phyloP scores from a whole-genome alignment of 2,113 vertebrate species.

The Poecilia latipinna region DNA sequence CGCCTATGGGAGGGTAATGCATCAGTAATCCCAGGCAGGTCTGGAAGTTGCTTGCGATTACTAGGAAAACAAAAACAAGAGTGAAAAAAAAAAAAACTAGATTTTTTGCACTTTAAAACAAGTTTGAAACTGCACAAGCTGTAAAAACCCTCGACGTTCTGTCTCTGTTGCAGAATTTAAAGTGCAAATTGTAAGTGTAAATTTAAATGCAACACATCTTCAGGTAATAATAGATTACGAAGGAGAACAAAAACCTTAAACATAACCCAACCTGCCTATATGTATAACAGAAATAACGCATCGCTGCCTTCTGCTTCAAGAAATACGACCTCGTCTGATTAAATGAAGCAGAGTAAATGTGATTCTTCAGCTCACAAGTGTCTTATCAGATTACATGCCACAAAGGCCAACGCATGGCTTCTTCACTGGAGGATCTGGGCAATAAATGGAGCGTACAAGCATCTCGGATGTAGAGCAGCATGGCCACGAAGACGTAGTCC shows the following conservation, averaged over 20 bases:
- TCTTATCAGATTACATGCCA: constrained; percentile 36
- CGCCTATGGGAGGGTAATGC: constrained; percentile 95
- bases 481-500: constrained; percentile 97
- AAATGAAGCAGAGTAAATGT: constrained; percentile 38
- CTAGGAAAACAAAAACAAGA: constrained; percentile 70
- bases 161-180: not conserved
- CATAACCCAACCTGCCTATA: not conserved
- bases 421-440: constrained; percentile 27
- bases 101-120: not conserved
- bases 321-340: constrained; percentile 31
- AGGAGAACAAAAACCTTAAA: not conserved
- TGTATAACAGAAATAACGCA: constrained; percentile 4
- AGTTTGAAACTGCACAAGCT: not conserved
- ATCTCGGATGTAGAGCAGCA: constrained; percentile 97
- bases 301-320: constrained; percentile 33
- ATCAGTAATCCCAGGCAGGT: constrained; percentile 97
- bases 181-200: too few species aligned
- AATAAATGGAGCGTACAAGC: constrained; percentile 84
- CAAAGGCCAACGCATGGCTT: constrained; percentile 19
- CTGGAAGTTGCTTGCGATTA: constrained; percentile 99
- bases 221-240: not conserved
- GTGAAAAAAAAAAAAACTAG: not conserved
- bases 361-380: constrained; percentile 35
- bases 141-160: not conserved
- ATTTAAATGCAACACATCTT: not conserved